Evolutionary conservation across 2,888 invertebrate species (phyloP).

Genomic region (Rhodophaea formosa): DNA sequence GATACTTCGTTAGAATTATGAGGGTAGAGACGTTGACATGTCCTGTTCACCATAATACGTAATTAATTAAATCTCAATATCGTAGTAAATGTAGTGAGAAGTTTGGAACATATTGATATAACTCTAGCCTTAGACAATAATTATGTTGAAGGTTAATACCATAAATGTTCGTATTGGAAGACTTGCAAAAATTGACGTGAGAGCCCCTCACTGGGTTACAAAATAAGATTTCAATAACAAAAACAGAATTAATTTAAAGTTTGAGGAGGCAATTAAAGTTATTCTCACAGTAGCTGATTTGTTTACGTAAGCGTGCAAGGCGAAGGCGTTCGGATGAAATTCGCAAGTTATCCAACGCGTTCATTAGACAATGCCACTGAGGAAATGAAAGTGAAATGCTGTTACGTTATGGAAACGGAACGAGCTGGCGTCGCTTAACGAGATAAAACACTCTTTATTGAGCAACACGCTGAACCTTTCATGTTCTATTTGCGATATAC

Average conservation of each 20-base stretch:
- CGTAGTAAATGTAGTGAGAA: no score
- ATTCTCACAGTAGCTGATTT: slow-evolving; percentile 64
- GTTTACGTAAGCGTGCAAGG: slow-evolving; percentile 62
- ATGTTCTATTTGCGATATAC: no score
- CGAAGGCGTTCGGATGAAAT: slow-evolving; percentile 59
- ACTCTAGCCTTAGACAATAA: no score
- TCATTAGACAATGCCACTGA: slow-evolving; percentile 74
- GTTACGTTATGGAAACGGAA: slow-evolving; percentile 66
- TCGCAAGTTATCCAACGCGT: slow-evolving; percentile 71
- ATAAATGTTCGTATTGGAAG: neutral
- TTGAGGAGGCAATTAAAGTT: slow-evolving; percentile 61
- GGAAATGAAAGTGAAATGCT: slow-evolving; percentile 76
- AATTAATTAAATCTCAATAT: no score
- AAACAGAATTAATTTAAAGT: slow-evolving; percentile 50
- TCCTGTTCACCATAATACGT: no score
- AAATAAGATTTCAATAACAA: slow-evolving; percentile 63
- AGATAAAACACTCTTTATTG: slow-evolving; percentile 19
- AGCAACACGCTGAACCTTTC: slow-evolving; percentile 13
- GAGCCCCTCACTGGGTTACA: slow-evolving; percentile 57
- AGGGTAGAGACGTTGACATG: no score
- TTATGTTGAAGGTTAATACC: neutral
- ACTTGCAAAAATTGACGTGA: slow-evolving; percentile 31
- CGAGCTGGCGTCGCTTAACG: slow-evolving; percentile 45
- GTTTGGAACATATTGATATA: no score
- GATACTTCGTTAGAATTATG: neutral